phyloP scores from a whole-genome alignment of 2,113 vertebrate genomes.

The Sitta europaea region DNA sequence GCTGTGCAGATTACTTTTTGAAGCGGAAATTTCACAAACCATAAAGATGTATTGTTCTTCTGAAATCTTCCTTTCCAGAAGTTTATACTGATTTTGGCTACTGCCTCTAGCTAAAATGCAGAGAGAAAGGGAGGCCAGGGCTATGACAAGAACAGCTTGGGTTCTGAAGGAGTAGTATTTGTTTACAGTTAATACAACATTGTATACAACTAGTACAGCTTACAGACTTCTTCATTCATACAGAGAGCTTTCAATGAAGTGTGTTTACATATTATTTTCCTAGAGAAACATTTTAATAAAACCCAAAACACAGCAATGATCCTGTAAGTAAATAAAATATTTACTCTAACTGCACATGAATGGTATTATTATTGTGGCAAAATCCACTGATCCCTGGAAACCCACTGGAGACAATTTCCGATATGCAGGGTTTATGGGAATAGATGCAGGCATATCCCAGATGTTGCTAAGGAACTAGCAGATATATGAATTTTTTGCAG shows the following conservation, averaged over 20 bases:
- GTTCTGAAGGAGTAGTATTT: neutral
- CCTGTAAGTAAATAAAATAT: neutral
- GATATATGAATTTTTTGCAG: conserved; percentile 11
- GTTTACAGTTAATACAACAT: neutral
- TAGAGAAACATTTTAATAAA: neutral
- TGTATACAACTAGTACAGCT: neutral
- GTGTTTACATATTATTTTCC: neutral
- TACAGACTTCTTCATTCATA: neutral
- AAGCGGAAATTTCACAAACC: neutral
- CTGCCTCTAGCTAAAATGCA: neutral
- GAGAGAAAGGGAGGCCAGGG: neutral
- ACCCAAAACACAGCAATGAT: neutral
- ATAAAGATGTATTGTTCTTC: neutral
- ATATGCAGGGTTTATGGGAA: neutral
- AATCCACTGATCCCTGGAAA: conserved; percentile 14
- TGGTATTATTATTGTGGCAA: neutral
- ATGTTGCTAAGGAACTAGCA: conserved; percentile 40
- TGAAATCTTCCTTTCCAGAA: neutral
- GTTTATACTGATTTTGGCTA: neutral
- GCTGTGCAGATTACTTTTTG: neutral
- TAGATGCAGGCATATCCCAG: neutral
- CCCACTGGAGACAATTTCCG: neutral
- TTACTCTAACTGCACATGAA: neutral
- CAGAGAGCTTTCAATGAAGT: neutral
- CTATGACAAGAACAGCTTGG: neutral